Conservation (phyloP, 2,113 vertebrate genomes). For the Alethe diademata region DNA sequence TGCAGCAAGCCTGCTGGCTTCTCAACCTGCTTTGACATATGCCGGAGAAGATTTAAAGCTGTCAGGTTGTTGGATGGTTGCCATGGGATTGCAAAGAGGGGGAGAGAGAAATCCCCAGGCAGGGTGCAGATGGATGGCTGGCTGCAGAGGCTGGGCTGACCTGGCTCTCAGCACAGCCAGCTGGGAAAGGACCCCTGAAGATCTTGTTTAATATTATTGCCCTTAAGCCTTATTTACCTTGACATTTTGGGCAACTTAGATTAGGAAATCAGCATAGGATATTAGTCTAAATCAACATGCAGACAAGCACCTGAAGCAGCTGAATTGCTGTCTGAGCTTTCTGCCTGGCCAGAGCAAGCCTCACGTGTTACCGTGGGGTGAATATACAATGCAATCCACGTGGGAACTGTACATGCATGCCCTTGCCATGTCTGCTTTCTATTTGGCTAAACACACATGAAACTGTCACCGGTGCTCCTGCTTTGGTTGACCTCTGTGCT, state of each 20-base stretch:
- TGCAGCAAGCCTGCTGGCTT: slow-evolving; percentile 25
- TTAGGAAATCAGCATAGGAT: neutral
- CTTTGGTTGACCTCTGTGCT: slow-evolving; percentile 52
- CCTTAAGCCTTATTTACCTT: slow-evolving; percentile 18
- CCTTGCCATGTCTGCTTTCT: slow-evolving; percentile 64
- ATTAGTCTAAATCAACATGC: neutral
- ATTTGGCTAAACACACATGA: slow-evolving; percentile 47
- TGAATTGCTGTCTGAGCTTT: neutral
- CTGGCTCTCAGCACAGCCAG: neutral
- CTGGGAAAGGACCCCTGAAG: neutral
- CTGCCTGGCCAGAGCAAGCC: neutral
- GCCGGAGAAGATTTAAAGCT: slow-evolving; percentile 46
- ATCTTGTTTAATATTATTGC: slow-evolving; percentile 7
- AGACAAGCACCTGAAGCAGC: neutral
- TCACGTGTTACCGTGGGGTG: neutral
- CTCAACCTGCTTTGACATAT: slow-evolving; percentile 40
- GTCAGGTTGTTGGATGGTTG: slow-evolving; percentile 32
- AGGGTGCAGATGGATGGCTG: neutral
- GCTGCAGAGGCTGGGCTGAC: neutral
- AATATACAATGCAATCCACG: neutral
- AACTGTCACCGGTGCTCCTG: slow-evolving; percentile 43
- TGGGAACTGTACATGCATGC: neutral
- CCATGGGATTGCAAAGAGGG: neutral
- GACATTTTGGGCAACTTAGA: slow-evolving; percentile 21
- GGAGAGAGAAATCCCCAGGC: neutral